A percentile compares a stretch with the other conserved stretches of the same genome.
Evolutionary conservation across 1,140 invertebrate genomes (phyloP).

Genomic region (Gryon sp.): DNA sequence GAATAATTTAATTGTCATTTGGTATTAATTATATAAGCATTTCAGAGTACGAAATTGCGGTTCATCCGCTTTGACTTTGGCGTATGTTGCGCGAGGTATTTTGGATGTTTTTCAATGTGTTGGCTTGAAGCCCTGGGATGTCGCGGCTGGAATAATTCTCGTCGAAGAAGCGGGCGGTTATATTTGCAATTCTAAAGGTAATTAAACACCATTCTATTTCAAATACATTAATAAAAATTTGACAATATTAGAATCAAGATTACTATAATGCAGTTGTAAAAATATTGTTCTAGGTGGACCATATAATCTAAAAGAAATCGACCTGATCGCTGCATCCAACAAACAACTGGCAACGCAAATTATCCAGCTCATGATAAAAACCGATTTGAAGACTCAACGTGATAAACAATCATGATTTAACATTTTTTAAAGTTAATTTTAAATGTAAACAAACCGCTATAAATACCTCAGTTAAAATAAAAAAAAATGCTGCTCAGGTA

Average conservation of each 20-base stretch:
- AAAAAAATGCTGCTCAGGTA: too few relatives aligned
- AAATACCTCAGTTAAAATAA: too few relatives aligned
- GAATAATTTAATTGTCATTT: not conserved
- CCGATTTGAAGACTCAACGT: slow-evolving; percentile 50
- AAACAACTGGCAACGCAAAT: slow-evolving; percentile 24
- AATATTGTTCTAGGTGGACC: slow-evolving; percentile 45
- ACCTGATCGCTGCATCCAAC: slow-evolving; percentile 25
- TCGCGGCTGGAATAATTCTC: slow-evolving; percentile 85
- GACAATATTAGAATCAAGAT: not conserved
- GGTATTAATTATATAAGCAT: too few relatives aligned
- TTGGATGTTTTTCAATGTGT: slow-evolving; percentile 86
- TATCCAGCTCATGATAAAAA: slow-evolving; percentile 33
- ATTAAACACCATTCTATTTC: too few relatives aligned
- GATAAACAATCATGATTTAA: slow-evolving; percentile 31
- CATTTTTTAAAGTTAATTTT: not conserved
- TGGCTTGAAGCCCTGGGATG: slow-evolving; percentile 84
- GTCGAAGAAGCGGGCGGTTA: slow-evolving; percentile 88
- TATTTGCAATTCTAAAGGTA: slow-evolving; percentile 83
- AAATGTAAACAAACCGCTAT: slow-evolving; percentile 5
- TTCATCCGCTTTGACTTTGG: slow-evolving; percentile 85
- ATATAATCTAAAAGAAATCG: slow-evolving; percentile 25
- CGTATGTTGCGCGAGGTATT: slow-evolving; percentile 85
- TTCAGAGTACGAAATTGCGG: slow-evolving; percentile 85
- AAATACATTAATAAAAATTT: too few relatives aligned
- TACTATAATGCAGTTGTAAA: too few relatives aligned